A percentile compares a stretch with the other conserved stretches of the same genome.
phyloP scores from a whole-genome alignment of 1,140 invertebrate species.

The Pogonus chalceus region DNA sequence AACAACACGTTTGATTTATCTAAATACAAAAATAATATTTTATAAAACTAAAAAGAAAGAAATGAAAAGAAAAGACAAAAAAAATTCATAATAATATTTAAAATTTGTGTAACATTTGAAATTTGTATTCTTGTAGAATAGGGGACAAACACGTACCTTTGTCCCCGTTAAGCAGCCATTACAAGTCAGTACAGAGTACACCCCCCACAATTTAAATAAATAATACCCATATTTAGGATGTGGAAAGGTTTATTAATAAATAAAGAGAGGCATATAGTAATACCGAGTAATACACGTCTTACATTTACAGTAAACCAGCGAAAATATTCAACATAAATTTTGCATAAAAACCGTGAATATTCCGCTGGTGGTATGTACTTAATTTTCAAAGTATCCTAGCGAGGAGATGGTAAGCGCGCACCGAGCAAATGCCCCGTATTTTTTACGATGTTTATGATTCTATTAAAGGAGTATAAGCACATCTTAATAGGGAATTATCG shows the following conservation, averaged over 20 bases:
- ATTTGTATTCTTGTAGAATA: neutral
- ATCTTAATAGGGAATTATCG: slow-evolving; percentile 14
- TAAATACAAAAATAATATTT: neutral
- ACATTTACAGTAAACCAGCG: neutral
- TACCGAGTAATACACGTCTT: slow-evolving; percentile 2
- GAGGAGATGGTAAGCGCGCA: too few species aligned
- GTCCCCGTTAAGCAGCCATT: neutral
- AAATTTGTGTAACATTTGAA: neutral
- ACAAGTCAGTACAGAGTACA: neutral
- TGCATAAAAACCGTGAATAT: neutral
- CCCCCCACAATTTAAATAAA: slow-evolving; percentile 4
- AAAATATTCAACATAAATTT: neutral
- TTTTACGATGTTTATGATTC: slow-evolving; percentile 16
- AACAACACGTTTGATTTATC: too few species aligned
- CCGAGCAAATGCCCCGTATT: neutral
- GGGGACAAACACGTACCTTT: neutral
- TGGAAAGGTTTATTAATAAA: slow-evolving; percentile 3
- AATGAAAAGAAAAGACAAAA: neutral
- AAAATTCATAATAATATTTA: neutral
- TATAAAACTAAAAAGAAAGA: neutral
- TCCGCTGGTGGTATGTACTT: neutral
- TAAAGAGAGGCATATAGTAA: slow-evolving; percentile 3
- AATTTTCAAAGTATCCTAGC: neutral
- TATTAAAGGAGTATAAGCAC: slow-evolving; percentile 12
- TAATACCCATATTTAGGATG: slow-evolving; percentile 5